Evolutionary conservation across 2,797 vertebrate genomes (phyloP).

Genomic region (Tapirus indicus): DNA sequence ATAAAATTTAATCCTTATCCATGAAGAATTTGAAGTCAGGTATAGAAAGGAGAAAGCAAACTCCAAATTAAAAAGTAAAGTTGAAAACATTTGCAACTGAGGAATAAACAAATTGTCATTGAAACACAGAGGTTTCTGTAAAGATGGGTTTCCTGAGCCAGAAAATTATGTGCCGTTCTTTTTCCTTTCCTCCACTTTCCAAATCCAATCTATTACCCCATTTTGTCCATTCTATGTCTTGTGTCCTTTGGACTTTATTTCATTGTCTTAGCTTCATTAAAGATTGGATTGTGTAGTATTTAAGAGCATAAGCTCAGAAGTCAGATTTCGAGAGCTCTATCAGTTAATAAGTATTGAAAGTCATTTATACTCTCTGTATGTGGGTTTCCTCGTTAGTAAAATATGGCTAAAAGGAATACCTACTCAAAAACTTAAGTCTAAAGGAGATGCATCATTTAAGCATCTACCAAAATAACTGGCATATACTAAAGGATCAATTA

Average conservation of each 20-base stretch:
- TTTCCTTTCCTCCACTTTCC: background rate
- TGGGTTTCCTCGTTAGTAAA: background rate
- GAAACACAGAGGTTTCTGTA: background rate
- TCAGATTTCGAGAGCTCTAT: background rate
- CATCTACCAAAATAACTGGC: background rate
- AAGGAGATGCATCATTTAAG: background rate
- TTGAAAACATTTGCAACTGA: background rate
- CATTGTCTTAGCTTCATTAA: background rate
- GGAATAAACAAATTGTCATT: background rate
- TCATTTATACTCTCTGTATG: background rate
- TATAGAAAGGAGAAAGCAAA: background rate
- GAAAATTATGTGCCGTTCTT: background rate
- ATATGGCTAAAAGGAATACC: background rate
- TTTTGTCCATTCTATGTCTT: background rate
- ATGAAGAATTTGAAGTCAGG: background rate
- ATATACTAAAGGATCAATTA: background rate
- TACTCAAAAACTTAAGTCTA: background rate
- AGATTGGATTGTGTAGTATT: background rate
- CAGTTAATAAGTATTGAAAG: background rate
- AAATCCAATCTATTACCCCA: background rate
- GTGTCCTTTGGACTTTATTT: background rate
- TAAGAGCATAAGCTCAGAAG: background rate
- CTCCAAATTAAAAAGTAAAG: background rate
- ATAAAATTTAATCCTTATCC: background rate
- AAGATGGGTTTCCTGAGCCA: background rate